Percentiles rank a stretch among this genome's conserved stretches.
phyloP scores from a whole-genome alignment of 2,797 vertebrate genomes.

The Coendou prehensilis region DNA sequence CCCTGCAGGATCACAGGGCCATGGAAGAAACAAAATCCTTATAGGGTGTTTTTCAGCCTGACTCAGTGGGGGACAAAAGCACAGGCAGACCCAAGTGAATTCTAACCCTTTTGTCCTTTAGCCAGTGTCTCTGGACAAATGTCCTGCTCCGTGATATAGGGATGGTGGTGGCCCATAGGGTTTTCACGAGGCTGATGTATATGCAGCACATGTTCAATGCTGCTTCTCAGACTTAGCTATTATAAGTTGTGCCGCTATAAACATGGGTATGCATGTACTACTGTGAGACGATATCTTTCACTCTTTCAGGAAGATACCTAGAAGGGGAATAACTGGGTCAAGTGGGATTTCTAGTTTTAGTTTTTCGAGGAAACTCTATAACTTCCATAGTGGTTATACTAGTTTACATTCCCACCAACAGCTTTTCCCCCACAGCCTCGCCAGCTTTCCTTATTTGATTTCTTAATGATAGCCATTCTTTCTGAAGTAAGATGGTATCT shows the following conservation, averaged over 20 bases:
- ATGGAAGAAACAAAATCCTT: not conserved
- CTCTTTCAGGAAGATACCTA: not conserved
- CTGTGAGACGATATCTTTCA: not conserved
- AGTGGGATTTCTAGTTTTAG: not conserved
- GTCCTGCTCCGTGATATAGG: too few species aligned
- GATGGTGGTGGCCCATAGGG: too few species aligned
- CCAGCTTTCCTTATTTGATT: not conserved
- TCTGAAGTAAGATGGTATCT: not conserved
- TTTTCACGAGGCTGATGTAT: not conserved
- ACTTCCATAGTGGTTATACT: not conserved
- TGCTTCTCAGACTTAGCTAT: not conserved
- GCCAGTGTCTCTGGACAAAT: not conserved
- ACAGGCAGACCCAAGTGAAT: not conserved
- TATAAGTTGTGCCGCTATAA: not conserved
- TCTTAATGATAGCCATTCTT: not conserved
- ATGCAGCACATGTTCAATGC: not conserved
- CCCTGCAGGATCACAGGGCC: not conserved
- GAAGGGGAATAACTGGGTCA: not conserved
- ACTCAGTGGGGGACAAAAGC: not conserved
- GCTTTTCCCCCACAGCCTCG: not conserved
- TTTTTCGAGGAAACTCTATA: not conserved
- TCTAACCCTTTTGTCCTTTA: not conserved
- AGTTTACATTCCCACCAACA: not conserved
- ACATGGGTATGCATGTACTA: not conserved
- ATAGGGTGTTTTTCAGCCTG: too few species aligned